These are phyloP conservation scores for Heliconius himera DNA, from an alignment of 1,140 invertebrate species.

Conservation along the genomic window DNA sequence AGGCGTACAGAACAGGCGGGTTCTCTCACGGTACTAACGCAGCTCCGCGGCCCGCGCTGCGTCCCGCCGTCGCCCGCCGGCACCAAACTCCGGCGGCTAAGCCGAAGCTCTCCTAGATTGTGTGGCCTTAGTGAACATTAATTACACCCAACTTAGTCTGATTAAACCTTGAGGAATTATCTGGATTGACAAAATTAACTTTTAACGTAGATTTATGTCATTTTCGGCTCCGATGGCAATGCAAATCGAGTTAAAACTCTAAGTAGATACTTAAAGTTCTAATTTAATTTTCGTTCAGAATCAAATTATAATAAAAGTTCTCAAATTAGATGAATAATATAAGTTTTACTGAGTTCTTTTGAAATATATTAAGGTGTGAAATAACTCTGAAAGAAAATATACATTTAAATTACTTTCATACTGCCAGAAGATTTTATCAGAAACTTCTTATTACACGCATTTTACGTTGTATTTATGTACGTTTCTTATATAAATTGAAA, in stretches of 20 bases:
- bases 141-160: conserved; percentile 80
- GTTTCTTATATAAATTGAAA: background rate
- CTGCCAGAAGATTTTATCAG: background rate
- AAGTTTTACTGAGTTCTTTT: conserved; percentile 19
- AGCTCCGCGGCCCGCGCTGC: conserved; percentile 41
- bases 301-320: conserved; percentile 12
- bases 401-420: conserved; percentile 1
- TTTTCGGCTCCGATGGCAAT: conserved; percentile 36
- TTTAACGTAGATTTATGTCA: conserved; percentile 80
- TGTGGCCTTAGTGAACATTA: conserved; percentile 80
- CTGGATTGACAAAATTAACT: conserved; percentile 81
- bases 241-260: conserved; percentile 37
- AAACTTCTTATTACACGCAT: background rate
- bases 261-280: conserved; percentile 39
- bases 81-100: conserved; percentile 61
- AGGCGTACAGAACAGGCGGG: conserved; percentile 50
- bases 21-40: conserved; percentile 61
- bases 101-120: conserved; percentile 76
- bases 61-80: conserved; percentile 48
- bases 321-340: conserved; percentile 18
- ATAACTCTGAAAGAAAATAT: background rate
- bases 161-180: conserved; percentile 81
- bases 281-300: conserved; percentile 32
- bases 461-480: too few relatives aligned
- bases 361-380: background rate